Conservation (phyloP, 2,797 vertebrate species). For the Malacoraja senta region DNA sequence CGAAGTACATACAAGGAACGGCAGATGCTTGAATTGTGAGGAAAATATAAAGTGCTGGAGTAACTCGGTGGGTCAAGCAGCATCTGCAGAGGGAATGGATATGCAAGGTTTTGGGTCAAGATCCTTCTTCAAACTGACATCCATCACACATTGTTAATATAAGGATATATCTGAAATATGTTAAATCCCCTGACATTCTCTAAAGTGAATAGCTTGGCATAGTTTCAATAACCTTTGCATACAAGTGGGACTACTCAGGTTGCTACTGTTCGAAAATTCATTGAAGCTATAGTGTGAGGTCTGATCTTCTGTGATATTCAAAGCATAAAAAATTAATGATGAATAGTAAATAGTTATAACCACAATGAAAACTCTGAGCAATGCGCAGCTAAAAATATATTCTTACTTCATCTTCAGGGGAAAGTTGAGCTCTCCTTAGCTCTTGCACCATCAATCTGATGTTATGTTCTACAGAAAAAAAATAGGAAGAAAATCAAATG, state of each 20-base stretch:
- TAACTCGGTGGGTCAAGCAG: no score
- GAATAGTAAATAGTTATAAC: background rate
- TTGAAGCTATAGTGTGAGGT: background rate
- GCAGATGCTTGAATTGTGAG: no score
- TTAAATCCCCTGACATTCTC: background rate
- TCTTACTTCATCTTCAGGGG: background rate
- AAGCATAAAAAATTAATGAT: background rate
- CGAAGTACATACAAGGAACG: no score
- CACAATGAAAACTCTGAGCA: background rate
- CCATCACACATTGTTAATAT: background rate
- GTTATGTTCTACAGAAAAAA: background rate
- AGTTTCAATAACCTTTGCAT: background rate
- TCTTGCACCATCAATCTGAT: background rate
- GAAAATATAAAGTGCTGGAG: no score
- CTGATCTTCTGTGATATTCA: background rate
- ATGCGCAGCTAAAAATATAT: background rate
- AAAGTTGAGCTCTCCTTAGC: background rate
- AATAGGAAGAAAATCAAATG: background rate
- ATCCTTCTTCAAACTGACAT: no score
- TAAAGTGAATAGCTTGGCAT: background rate
- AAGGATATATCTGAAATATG: background rate
- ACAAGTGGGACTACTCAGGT: background rate
- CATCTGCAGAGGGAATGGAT: no score
- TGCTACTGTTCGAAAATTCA: background rate
- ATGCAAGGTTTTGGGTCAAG: no score